phyloP scores from a whole-genome alignment of 1,140 invertebrate genomes.

The Zophobas atratus region DNA sequence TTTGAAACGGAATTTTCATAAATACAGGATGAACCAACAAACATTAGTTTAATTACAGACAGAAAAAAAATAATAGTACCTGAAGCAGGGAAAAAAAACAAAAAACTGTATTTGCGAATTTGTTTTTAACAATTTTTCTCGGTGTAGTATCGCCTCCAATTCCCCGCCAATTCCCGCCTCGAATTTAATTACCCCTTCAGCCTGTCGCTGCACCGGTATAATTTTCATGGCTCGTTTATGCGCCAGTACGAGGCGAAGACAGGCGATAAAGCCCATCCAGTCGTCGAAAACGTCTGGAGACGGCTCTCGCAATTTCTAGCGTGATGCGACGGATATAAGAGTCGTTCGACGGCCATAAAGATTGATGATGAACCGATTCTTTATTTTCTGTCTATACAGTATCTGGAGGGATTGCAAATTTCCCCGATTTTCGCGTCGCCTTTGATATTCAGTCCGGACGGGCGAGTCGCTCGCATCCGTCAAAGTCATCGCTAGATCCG shows the following conservation, averaged over 20 bases:
- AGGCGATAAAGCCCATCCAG: conserved; percentile 4
- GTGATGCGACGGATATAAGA: conserved; percentile 46
- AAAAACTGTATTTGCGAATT: too few relatives aligned
- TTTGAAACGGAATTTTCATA: too few relatives aligned
- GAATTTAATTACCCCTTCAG: too few relatives aligned
- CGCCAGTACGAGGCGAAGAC: neutral
- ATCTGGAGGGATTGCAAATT: conserved; percentile 43
- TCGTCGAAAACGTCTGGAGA: conserved; percentile 23
- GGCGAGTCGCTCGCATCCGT: conserved; percentile 29
- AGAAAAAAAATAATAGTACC: too few relatives aligned
- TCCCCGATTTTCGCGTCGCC: conserved; percentile 34
- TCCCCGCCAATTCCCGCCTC: too few relatives aligned
- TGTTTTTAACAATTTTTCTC: too few relatives aligned
- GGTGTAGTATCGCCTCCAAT: too few relatives aligned
- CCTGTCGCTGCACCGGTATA: neutral
- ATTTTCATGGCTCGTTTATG: conserved; percentile 29
- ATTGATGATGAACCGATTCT: conserved; percentile 49
- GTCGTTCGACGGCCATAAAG: conserved; percentile 45
- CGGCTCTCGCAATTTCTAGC: conserved; percentile 37
- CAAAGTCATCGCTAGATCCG: conserved; percentile 29
- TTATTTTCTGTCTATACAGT: conserved; percentile 46
- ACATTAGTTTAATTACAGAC: too few relatives aligned
- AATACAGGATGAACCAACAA: too few relatives aligned
- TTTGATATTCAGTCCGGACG: conserved; percentile 24
- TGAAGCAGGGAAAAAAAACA: too few relatives aligned